Base-by-base conservation (phyloP, 2,888 invertebrate genomes). In the Cyclophora albipunctata region DNA sequence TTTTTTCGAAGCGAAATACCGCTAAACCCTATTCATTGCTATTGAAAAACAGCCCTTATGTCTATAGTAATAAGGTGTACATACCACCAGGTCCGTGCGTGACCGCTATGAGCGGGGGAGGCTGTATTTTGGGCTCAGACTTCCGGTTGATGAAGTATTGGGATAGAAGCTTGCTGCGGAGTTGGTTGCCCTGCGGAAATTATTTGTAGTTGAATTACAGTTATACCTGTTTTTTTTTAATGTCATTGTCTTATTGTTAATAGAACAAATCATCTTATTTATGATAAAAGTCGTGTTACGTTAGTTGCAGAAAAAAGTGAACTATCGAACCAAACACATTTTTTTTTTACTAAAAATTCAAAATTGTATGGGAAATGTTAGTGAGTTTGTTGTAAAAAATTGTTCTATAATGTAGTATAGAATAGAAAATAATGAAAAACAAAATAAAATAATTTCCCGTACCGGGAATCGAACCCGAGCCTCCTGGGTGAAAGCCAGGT, bases 81-180 rank as follows among this genome's bases (percentile, higher is more conserved):
- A 76, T 82, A 93, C 94, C 94, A 62, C 97, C 97, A 2, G 96
- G 96, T 1, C 96, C 96, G 77, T 96, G 96, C 0, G 93, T 94
- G 5, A 93, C 92, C 47, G 90, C 77, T 58, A 91, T 75, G 52
- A 76, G 62, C 3, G 71, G 75, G 7, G 82, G 82, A 4, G 66
- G 67, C 51, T 71, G 76, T 2, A 85, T 77, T 61, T 81, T 84
- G 2, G 85, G 83, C 62, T 89, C 88, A 0, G 85, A 83, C 58
- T 87, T 87, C 46, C 87, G 79, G 51, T 81, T 85, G 42, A 85
- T 78, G 68, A 89, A 86, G 75, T 89, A 89, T 52, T 89, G 89
- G 0, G 89, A 85, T 2, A 89, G 71, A 3, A 89, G 63, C 57
- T 86, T 86, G 69, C 73, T 87, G 33, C 89, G 84, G 1, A 89